Evolutionary conservation across 2,888 invertebrate species (phyloP).

Genomic region (Caenorhabditis virilis): DNA sequence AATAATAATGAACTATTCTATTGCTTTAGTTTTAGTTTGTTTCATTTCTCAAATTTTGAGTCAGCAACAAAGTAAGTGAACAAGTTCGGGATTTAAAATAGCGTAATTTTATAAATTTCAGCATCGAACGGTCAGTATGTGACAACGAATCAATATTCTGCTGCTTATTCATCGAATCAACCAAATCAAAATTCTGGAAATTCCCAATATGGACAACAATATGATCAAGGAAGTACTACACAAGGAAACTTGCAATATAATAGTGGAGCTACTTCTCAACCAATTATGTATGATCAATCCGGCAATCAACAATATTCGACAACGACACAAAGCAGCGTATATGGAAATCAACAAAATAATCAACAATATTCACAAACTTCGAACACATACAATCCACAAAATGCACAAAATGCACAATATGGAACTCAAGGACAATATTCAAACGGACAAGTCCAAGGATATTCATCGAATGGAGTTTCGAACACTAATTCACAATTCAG

Average conservation of each 20-base stretch:
- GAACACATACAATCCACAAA: slow-evolving; percentile 14
- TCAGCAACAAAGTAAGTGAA: slow-evolving; percentile 1
- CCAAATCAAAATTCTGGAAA: no score
- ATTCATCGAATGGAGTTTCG: slow-evolving; percentile 23
- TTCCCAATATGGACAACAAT: no score
- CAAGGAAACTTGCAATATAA: slow-evolving; percentile 35
- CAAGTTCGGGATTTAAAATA: not conserved
- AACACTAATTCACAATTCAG: slow-evolving; percentile 29
- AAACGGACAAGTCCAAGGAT: slow-evolving; percentile 28
- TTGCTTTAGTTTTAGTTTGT: slow-evolving; percentile 6
- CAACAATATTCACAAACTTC: slow-evolving; percentile 24
- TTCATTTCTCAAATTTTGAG: no score
- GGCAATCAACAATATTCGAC: slow-evolving; percentile 13
- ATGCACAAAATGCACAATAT: no score
- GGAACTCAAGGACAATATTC: slow-evolving; percentile 16
- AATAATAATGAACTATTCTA: not conserved
- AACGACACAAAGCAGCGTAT: slow-evolving; percentile 6
- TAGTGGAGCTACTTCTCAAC: slow-evolving; percentile 22
- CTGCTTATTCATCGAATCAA: slow-evolving; percentile 26
- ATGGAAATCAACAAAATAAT: slow-evolving; percentile 19
- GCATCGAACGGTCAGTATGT: slow-evolving; percentile 27
- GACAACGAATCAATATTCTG: slow-evolving; percentile 31
- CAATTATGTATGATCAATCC: slow-evolving; percentile 23
- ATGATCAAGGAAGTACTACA: not conserved
- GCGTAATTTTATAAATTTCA: slow-evolving; percentile 5